Evolutionary conservation across 1,140 invertebrate species (phyloP).

Genomic region (Holotrichia oblita): DNA sequence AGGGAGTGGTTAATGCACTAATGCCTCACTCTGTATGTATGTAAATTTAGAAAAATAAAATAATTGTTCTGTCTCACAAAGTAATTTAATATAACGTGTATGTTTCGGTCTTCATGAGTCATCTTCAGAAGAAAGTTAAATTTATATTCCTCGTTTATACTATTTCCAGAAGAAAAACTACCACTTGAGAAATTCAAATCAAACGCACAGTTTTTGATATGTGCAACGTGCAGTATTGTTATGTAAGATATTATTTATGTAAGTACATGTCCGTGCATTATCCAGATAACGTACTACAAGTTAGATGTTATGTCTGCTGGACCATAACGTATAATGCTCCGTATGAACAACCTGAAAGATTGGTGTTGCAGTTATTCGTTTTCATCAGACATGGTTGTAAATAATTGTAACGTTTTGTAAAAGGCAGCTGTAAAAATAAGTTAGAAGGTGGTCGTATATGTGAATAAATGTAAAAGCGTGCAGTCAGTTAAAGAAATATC

Average conservation of each 20-base stretch:
- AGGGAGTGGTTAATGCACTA: no score
- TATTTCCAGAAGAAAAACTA: no score
- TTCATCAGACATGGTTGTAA: constrained; percentile 2
- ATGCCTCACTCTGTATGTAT: no score
- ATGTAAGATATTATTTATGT: background rate
- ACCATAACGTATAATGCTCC: constrained; percentile 3
- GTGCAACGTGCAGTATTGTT: background rate
- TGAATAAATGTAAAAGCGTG: background rate
- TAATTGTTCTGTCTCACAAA: no score
- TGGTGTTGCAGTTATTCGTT: background rate
- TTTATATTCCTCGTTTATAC: no score
- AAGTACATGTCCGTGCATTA: background rate
- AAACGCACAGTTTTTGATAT: background rate
- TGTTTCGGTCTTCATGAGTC: no score
- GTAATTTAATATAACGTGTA: no score
- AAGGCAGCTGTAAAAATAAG: constrained; percentile 7
- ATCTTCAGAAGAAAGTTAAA: no score
- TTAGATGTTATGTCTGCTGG: background rate
- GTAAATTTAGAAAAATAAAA: no score
- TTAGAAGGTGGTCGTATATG: background rate
- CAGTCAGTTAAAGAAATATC: background rate
- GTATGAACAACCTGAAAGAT: constrained; percentile 8
- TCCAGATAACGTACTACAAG: background rate
- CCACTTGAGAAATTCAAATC: no score
- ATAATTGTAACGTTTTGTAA: constrained; percentile 18